Evolutionary conservation across 2,888 invertebrate genomes (phyloP).

Genomic region (Callyntrura sp.): DNA sequence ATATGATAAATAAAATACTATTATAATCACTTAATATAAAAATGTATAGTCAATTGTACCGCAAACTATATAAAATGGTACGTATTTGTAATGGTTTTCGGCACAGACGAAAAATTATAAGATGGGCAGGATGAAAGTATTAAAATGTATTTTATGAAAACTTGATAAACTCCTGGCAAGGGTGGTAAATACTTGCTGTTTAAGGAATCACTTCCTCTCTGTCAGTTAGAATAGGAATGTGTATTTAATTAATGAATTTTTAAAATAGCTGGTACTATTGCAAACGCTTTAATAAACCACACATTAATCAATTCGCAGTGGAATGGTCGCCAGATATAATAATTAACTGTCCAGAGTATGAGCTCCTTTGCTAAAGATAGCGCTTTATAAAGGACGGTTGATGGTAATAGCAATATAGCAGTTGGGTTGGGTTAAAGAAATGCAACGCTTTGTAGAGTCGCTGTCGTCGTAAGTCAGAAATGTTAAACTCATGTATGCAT

Average conservation of each 20-base stretch:
- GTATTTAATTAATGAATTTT: not conserved
- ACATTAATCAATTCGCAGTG: not conserved
- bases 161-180: not conserved
- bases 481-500: not conserved
- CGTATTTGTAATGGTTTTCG: too few species aligned
- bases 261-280: conserved; percentile 54
- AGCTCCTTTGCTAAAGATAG: too few species aligned
- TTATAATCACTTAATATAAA: not conserved
- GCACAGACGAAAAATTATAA: not conserved
- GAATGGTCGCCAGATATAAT: not conserved
- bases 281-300: conserved; percentile 9
- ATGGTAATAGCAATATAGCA: too few species aligned
- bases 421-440: too few species aligned
- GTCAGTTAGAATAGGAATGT: not conserved
- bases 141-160: conserved; percentile 10
- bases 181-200: conserved; percentile 10
- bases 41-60: not conserved
- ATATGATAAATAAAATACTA: not conserved
- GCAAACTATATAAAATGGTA: not conserved
- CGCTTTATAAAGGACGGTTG: too few species aligned
- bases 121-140: not conserved
- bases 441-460: not conserved
- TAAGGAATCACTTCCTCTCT: not conserved
- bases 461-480: not conserved
- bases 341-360: not conserved